Evolutionary conservation across 2,113 vertebrate genomes (phyloP), one percentile per base, ranked within the genome.

Genomic region (Parotia lawesii): DNA sequence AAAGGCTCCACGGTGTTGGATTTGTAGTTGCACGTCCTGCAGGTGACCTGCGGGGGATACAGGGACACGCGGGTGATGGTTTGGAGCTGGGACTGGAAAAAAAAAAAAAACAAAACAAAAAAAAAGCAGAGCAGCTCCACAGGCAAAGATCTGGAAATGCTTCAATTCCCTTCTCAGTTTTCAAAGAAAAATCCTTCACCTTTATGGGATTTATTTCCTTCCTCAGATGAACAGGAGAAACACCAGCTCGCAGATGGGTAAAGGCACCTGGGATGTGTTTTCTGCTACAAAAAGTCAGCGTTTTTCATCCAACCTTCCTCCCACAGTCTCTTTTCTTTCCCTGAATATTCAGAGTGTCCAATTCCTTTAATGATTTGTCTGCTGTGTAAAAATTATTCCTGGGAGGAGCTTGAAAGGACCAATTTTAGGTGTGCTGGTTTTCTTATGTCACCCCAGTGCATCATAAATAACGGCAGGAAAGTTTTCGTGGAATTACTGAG

Each of bases 1-100:
- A 99, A 99, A 31, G 99, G 99, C 97, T 99, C 99, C 67, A 99
- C 98, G 1, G 99, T 99, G 98, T 99, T 99, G 37, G 99, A 99
- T 97, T 99, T 99, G 98, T 99, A 98, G 98, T 99, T 98, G 97
- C 99, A 99, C 11, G 99, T 99, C 96, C 99, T 96, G 97, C 99
- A 99, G 31, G 99, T 99, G 95, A 99, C 99, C 99, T 99, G 87
- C 80, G 77, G 94, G 72, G 12, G 66, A 92, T 15, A 47, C 22
- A 15, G 29, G 64, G 45, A 38, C 38, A 38, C 38, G 38, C 38
- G 38, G 38, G 38, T 38, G 38, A 47, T 44, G 44, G 44, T 44
- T 44, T 19, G 45, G 45, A 47, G 45, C 11, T 48, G 47, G 22
- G 44, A 38, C 38, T 38, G 10, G 37, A 40, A 40, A 42, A 42